Evolutionary conservation across 2,113 vertebrate species (phyloP).

Genomic region (Gallinago undulata): DNA sequence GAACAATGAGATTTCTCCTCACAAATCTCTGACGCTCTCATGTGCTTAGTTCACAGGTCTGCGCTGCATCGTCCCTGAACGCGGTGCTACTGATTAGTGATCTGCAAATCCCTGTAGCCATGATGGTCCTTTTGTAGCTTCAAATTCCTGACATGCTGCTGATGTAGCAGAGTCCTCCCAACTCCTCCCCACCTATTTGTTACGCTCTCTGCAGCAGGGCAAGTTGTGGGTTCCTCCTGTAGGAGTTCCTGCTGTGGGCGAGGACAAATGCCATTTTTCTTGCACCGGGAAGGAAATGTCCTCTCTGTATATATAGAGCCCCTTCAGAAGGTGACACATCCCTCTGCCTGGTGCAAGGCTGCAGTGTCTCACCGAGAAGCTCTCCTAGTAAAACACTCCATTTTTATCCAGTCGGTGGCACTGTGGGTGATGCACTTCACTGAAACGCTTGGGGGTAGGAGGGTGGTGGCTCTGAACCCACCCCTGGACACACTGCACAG

Average conservation of each 20-base stretch:
- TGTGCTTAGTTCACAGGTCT: neutral
- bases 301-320: neutral
- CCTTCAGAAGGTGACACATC: neutral
- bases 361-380: neutral
- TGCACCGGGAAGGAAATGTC: neutral
- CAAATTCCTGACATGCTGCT: neutral
- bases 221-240: neutral
- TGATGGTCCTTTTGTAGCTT: neutral
- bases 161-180: neutral
- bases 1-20: neutral
- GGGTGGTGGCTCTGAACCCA: neutral
- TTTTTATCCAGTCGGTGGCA: neutral
- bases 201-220: neutral
- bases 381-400: neutral
- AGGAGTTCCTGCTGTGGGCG: neutral
- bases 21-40: neutral
- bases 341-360: neutral
- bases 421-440: neutral
- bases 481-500: neutral
- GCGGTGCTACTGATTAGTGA: neutral
- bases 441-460: neutral
- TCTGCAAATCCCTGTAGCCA: fast-evolving
- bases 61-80: neutral
- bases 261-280: neutral
- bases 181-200: neutral